phyloP scores from a whole-genome alignment of 2,113 vertebrate genomes.

The Sinocyclocheilus grahami region DNA sequence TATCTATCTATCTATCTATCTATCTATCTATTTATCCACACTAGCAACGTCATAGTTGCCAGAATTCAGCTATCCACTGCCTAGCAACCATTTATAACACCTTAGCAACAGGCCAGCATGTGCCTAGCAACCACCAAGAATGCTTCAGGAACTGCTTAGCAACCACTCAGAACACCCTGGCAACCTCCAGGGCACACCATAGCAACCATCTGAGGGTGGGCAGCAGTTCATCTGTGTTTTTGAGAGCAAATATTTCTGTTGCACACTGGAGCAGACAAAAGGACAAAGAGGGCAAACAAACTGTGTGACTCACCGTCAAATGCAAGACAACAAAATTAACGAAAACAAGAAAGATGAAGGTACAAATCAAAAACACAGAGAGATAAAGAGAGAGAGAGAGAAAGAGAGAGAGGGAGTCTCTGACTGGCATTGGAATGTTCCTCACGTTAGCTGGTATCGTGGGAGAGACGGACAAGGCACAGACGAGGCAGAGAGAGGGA shows the following conservation, averaged over 20 bases:
- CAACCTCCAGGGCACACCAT: neutral
- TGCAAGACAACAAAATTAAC: neutral
- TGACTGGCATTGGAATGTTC: no score
- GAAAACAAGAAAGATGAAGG: neutral
- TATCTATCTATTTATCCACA: no score
- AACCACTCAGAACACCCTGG: neutral
- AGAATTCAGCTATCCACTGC: neutral
- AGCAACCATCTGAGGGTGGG: neutral
- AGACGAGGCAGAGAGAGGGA: neutral
- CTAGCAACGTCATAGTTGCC: neutral
- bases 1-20: no score
- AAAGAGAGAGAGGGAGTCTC: neutral
- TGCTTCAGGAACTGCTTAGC: no score
- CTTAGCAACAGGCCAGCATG: constrained; percentile 1
- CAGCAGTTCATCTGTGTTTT: neutral
- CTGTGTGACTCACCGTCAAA: neutral
- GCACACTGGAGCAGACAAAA: neutral
- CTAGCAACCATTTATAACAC: neutral
- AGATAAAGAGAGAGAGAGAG: neutral
- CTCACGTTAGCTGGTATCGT: no score
- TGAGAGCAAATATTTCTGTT: neutral
- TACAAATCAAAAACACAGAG: neutral
- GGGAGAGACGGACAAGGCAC: neutral
- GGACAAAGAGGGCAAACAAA: neutral
- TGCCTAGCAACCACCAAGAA: neutral